These are phyloP conservation scores for Gavialis gangeticus DNA, from an alignment of 2,113 vertebrate species.

Conservation along the genomic window DNA sequence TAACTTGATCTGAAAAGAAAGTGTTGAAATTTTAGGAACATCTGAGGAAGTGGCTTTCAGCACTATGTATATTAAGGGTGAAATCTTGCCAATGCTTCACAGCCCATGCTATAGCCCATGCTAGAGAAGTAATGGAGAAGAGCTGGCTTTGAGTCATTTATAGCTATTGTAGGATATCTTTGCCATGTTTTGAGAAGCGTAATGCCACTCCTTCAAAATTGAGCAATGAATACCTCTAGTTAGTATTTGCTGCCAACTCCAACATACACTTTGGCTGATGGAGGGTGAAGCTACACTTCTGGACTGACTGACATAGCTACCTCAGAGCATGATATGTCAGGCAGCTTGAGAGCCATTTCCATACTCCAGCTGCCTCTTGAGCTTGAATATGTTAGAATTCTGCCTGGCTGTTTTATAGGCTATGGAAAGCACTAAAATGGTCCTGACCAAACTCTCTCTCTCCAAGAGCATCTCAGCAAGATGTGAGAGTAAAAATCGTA, in stretches of 20 bases:
- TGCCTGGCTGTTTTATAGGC: background rate
- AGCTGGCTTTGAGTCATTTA: background rate
- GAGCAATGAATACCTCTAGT: background rate
- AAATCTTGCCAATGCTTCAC: background rate
- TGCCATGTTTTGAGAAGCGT: fast-evolving
- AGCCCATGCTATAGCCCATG: background rate
- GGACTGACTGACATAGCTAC: no score
- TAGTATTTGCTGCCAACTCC: no score
- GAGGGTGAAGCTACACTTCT: no score
- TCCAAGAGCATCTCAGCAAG: background rate
- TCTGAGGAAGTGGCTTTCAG: background rate
- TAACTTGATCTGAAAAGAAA: background rate
- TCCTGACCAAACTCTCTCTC: background rate
- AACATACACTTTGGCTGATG: no score
- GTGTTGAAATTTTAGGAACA: background rate
- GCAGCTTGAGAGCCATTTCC: no score
- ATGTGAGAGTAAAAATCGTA: background rate
- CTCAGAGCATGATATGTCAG: no score
- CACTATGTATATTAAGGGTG: fast-evolving
- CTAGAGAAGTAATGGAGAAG: background rate
- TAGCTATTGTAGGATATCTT: fast-evolving
- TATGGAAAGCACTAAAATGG: no score
- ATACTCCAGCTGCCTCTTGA: background rate
- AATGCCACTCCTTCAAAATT: background rate
- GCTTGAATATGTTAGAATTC: background rate